Percentiles rank a stretch among this genome's conserved stretches.
phyloP scores from a whole-genome alignment of 2,797 vertebrate genomes.

The Taeniopygia guttata region DNA sequence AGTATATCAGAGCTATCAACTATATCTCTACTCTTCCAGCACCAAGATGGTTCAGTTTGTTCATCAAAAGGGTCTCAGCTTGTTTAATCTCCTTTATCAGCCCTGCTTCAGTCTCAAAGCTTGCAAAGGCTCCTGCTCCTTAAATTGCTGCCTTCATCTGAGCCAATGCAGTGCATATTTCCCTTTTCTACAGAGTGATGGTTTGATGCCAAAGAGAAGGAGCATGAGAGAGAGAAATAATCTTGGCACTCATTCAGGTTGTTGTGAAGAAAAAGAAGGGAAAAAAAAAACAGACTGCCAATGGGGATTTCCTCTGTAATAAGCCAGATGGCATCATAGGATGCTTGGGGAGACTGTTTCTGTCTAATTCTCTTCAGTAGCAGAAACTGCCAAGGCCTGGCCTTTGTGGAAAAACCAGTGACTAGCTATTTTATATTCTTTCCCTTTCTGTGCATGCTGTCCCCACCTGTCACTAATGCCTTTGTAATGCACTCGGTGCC shows the following conservation, averaged over 20 bases:
- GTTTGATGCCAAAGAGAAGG: constrained; percentile 16
- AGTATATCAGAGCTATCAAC: background rate
- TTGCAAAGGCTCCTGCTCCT: constrained; percentile 33
- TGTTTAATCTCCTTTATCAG: constrained; percentile 50
- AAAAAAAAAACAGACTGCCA: constrained; percentile 47
- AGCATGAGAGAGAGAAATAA: constrained; percentile 48
- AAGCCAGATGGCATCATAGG: constrained; percentile 70
- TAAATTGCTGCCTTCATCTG: constrained; percentile 37
- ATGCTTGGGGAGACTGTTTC: constrained; percentile 60
- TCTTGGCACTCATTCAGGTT: constrained; percentile 56
- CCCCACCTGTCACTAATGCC: constrained; percentile 46
- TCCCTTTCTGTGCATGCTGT: constrained; percentile 32
- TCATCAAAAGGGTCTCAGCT: constrained; percentile 49
- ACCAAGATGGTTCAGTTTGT: constrained; percentile 18
- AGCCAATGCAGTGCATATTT: constrained; percentile 16
- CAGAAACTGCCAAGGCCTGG: constrained; percentile 52
- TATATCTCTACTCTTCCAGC: constrained; percentile 5
- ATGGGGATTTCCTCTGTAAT: constrained; percentile 66
- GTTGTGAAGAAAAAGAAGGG: constrained; percentile 40
- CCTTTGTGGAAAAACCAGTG: constrained; percentile 47
- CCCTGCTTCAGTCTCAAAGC: constrained; percentile 14
- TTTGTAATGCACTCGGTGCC: background rate
- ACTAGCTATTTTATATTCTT: constrained; percentile 62
- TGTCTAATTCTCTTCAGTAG: constrained; percentile 56
- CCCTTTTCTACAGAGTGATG: background rate